Percentiles rank a stretch among this genome's conserved stretches.
phyloP scores from a whole-genome alignment of 1,140 invertebrate genomes.

The Scaptomyza hsui region DNA sequence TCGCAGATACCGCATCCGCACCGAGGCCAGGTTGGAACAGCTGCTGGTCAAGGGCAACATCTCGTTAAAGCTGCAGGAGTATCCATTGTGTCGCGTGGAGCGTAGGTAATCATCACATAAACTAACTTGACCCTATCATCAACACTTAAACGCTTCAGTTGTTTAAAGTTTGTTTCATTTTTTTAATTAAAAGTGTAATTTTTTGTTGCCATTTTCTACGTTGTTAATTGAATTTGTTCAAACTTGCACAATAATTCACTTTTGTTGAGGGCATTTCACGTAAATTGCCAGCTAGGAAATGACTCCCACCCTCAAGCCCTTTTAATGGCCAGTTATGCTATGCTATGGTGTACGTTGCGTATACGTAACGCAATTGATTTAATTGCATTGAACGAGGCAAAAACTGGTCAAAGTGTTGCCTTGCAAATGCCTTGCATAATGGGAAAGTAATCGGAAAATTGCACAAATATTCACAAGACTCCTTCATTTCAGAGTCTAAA shows the following conservation, averaged over 20 bases:
- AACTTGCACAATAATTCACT: slow-evolving; percentile 55
- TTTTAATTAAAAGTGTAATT: slow-evolving; percentile 73
- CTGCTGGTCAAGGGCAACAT: slow-evolving; percentile 72
- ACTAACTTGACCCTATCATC: background rate
- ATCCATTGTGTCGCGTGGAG: slow-evolving; percentile 68
- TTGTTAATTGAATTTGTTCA: slow-evolving; percentile 70
- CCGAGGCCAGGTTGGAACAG: slow-evolving; percentile 58
- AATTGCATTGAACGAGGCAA: slow-evolving; percentile 42
- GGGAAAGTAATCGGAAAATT: slow-evolving; percentile 29
- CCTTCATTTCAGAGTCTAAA: background rate
- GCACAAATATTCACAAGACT: background rate
- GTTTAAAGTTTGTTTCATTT: slow-evolving; percentile 39
- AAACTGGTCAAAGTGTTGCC: slow-evolving; percentile 10
- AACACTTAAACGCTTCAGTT: slow-evolving; percentile 2
- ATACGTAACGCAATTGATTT: slow-evolving; percentile 65
- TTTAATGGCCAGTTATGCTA: slow-evolving; percentile 11
- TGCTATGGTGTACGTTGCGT: slow-evolving; percentile 38
- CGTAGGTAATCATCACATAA: slow-evolving; percentile 45
- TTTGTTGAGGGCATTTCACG: slow-evolving; percentile 38
- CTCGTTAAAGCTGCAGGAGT: slow-evolving; percentile 70
- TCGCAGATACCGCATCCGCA: slow-evolving; percentile 66
- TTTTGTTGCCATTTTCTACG: slow-evolving; percentile 56
- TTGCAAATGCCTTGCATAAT: slow-evolving; percentile 17
- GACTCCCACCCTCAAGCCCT: slow-evolving; percentile 10
- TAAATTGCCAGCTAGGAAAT: slow-evolving; percentile 55